These are phyloP conservation scores for Dicranocentrus wangi DNA, from an alignment of 2,888 invertebrate species.

Conservation along the genomic window DNA sequence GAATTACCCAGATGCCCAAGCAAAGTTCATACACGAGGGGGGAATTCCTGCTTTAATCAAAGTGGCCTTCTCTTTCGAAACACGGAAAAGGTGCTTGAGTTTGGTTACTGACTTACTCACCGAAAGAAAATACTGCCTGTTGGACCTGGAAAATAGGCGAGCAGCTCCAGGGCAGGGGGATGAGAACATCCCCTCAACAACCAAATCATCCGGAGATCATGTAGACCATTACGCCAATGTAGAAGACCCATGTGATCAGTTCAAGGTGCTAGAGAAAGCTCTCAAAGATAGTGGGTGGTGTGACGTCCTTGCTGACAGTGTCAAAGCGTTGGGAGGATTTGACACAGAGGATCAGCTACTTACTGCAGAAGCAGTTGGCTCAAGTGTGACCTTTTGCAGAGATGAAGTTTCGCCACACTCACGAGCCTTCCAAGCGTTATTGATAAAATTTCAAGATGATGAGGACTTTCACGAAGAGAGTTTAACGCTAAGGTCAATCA, in stretches of 20 bases:
- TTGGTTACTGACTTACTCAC: conserved; percentile 68
- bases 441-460: conserved; percentile 63
- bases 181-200: conserved; percentile 3
- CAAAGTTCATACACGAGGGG: conserved; percentile 69
- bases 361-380: conserved; percentile 63
- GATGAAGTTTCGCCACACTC: conserved; percentile 16
- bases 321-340: conserved; percentile 66
- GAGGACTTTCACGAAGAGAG: conserved; percentile 59
- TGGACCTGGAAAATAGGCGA: conserved; percentile 37
- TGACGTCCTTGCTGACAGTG: conserved; percentile 65
- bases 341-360: conserved; percentile 69
- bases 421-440: conserved; percentile 51
- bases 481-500: conserved; percentile 47
- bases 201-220: conserved; percentile 25
- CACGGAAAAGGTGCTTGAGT: conserved; percentile 65
- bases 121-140: conserved; percentile 65
- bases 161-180: background rate
- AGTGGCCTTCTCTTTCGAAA: conserved; percentile 68
- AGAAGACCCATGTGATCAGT: conserved; percentile 66
- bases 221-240: conserved; percentile 50
- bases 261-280: conserved; percentile 59
- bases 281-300: conserved; percentile 69
- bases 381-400: conserved; percentile 63
- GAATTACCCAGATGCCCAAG: conserved; percentile 69
- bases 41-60: conserved; percentile 68